Conservation (phyloP, 2,888 invertebrate genomes). For the Clistopyga incitator region DNA sequence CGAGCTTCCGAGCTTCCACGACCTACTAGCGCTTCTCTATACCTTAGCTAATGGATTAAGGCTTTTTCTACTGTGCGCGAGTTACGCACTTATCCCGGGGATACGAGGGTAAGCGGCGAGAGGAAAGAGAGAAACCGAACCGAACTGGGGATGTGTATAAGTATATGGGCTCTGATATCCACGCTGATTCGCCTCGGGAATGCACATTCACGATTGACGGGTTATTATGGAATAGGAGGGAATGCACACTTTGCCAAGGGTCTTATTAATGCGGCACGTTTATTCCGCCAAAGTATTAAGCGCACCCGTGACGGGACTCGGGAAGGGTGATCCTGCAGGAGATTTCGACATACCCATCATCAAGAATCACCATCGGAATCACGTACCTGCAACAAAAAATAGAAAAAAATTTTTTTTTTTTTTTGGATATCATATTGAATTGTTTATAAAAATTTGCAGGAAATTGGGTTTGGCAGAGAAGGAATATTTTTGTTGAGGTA, state of each 20-base stretch:
- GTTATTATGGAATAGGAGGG: constrained; percentile 10
- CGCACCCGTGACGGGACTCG: constrained; percentile 15
- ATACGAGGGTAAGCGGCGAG: constrained; percentile 23
- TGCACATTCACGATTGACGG: constrained; percentile 46
- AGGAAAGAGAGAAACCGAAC: background rate
- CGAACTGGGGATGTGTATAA: constrained; percentile 10
- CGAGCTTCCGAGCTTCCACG: constrained; percentile 44
- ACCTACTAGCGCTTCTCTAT: constrained; percentile 15
- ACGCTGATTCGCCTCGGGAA: constrained; percentile 56
- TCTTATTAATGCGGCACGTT: constrained; percentile 38
- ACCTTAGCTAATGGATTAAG: constrained; percentile 61
- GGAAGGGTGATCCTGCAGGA: background rate
- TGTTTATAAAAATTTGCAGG: background rate
- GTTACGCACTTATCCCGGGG: constrained; percentile 59
- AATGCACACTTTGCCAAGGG: background rate
- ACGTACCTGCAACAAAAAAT: constrained; percentile 34
- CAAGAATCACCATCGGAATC: background rate
- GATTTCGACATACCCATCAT: constrained; percentile 10
- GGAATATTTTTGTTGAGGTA: too few relatives aligned
- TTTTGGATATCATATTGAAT: background rate
- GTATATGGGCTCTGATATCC: constrained; percentile 41
- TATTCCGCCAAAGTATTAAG: constrained; percentile 12
- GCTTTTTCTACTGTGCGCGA: constrained; percentile 55
- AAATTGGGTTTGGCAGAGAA: too few relatives aligned
- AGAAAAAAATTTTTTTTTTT: too few relatives aligned